Percentiles rank a stretch among this genome's conserved stretches.
Conservation (phyloP, 2,113 vertebrate species). For the Anarrhichthys ocellatus region DNA sequence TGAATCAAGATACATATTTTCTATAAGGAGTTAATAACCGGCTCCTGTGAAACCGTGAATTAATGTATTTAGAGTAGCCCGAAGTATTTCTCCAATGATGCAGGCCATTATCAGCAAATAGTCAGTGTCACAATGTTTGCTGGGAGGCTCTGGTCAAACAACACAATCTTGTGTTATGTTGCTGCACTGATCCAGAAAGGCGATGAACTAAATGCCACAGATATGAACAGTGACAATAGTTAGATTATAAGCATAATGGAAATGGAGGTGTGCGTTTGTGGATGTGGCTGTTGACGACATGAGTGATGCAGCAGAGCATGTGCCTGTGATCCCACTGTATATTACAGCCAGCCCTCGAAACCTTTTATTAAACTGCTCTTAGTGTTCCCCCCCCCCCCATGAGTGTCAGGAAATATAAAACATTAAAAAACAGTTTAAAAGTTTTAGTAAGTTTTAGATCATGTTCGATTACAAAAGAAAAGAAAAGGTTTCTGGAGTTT, state of each 20-base stretch:
- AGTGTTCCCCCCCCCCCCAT: constrained; percentile 18
- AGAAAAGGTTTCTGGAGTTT: constrained; percentile 61
- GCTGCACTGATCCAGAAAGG: not conserved
- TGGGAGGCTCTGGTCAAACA: constrained; percentile 13
- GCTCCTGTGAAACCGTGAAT: not conserved
- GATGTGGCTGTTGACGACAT: constrained; percentile 13
- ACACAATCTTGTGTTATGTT: not conserved
- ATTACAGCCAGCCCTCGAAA: constrained; percentile 19
- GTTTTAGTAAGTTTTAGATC: constrained; percentile 48
- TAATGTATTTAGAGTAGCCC: not conserved
- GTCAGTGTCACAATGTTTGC: constrained; percentile 2
- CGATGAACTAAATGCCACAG: not conserved
- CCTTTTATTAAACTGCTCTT: not conserved
- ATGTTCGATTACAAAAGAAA: constrained; percentile 56
- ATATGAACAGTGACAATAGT: constrained; percentile 12
- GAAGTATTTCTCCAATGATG: constrained; percentile 10
- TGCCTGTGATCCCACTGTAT: constrained; percentile 46
- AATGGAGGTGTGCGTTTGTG: constrained; percentile 38
- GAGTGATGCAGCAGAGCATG: constrained; percentile 55
- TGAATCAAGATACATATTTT: not conserved
- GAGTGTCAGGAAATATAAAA: constrained; percentile 26
- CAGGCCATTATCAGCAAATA: constrained; percentile 13
- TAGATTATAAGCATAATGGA: constrained; percentile 30
- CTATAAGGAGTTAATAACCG: not conserved
- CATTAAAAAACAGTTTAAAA: constrained; percentile 22